Evolutionary conservation across 2,113 vertebrate genomes (phyloP), one percentile per base, ranked within the genome.

Genomic region (Rostratula benghalensis): DNA sequence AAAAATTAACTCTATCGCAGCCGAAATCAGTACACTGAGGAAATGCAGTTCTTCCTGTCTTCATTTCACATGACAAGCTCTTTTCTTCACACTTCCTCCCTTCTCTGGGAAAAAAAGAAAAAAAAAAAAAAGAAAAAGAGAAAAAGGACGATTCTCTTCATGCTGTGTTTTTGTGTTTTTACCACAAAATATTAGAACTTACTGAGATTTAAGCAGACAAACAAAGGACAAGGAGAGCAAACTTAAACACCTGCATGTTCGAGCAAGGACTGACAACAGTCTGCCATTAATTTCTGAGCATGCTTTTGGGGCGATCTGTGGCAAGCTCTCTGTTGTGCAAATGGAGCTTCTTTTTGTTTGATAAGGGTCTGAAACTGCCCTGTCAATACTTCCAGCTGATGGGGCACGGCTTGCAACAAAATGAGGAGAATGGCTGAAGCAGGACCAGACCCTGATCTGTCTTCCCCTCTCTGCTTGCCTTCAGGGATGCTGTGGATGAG

Each of bases 401-500:
- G 0, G 46, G 63, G 13, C 57, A 74, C 24, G 15, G 41, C 33
- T 27, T 84, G 53, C 46, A 83, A 81, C 0, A 7, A 43, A 75
- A 7, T 13, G 48, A 73, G 56, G 24, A 28, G 81, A 77, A 67
- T 4, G 37, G 21, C n/a, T 51, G 43, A 91, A 91, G 48, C 27
- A 83, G 64, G 87, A 30, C 7, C 56, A 87, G 9, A 12, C 35
- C 92, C 65, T 67, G 56, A 86, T 76, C 64, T 64, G 46, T 74
- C 68, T 60, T 96, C 73, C 83, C 80, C 81, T 92, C 53, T 54
- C 53, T 24, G 31, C 31, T 63, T 61, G 28, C 84, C 82, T 96
- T 93, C 57, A 54, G 80, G 85, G 59, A 46, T 83, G 84, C 80
- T 92, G 96, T 93, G 70, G 81, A 91, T 88, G 90, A 88, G 48